Evolutionary conservation across 2,113 vertebrate genomes (phyloP).

Genomic region (Lasiurus cinereus): DNA sequence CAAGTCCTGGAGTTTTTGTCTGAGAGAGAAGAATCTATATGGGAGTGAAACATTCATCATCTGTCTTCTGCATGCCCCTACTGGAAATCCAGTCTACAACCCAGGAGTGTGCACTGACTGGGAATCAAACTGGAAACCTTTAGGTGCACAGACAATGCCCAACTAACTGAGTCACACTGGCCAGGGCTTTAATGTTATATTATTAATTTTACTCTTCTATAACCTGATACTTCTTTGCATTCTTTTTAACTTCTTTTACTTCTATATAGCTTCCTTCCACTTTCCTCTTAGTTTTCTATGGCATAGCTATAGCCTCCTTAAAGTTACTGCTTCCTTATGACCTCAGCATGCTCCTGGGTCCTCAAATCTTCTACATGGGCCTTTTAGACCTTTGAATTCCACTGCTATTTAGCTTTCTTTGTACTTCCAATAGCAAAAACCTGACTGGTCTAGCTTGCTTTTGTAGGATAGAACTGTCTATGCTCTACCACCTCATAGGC

Average conservation of each 20-base stretch:
- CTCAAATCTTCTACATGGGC: background rate
- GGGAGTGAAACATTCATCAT: background rate
- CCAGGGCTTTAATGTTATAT: background rate
- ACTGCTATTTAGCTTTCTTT: background rate
- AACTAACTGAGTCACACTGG: no score
- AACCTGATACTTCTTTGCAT: background rate
- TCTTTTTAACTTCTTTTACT: background rate
- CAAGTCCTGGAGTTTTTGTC: constrained; percentile 52
- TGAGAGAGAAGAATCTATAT: background rate
- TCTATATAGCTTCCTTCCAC: background rate
- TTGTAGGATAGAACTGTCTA: background rate
- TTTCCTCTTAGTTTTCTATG: background rate
- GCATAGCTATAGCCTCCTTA: background rate
- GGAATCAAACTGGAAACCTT: no score
- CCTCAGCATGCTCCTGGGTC: background rate
- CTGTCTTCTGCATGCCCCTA: no score
- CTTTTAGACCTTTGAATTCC: background rate
- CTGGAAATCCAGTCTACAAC: no score
- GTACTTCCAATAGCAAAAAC: background rate
- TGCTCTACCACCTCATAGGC: background rate
- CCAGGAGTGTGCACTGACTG: no score
- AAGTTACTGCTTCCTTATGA: background rate
- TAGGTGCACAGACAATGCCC: no score
- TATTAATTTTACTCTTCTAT: background rate
- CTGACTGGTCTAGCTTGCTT: background rate